These are phyloP conservation scores for Pseudoatta argentina DNA, from an alignment of 1,140 invertebrate species.

Conservation along the genomic window DNA sequence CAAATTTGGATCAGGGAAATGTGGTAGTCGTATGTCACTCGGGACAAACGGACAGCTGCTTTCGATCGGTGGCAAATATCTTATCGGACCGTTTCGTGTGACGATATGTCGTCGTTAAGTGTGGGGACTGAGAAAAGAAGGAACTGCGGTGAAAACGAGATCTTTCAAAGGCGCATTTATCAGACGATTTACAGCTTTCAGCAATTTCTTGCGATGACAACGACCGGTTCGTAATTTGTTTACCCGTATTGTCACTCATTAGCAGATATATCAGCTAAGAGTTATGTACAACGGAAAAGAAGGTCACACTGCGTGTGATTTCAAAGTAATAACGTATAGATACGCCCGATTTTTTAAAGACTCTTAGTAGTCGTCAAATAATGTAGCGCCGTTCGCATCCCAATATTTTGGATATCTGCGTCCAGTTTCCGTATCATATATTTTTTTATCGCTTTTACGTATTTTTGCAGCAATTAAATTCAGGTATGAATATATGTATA, in stretches of 20 bases:
- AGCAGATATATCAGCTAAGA: conserved; percentile 19
- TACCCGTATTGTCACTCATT: conserved; percentile 62
- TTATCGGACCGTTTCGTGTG: conserved; percentile 57
- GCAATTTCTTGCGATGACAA: conserved; percentile 44
- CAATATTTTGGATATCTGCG: background rate
- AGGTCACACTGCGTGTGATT: conserved; percentile 11
- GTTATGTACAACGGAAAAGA: conserved; percentile 25
- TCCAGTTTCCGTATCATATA: background rate
- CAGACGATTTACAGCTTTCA: conserved; percentile 74
- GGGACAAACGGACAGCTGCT: background rate
- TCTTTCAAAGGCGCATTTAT: conserved; percentile 58
- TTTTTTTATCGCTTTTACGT: background rate
- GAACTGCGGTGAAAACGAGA: background rate
- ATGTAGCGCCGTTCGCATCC: background rate
- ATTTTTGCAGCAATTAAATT: conserved; percentile 13
- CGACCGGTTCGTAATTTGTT: conserved; percentile 65
- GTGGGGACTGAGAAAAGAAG: background rate
- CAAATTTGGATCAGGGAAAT: conserved; percentile 8
- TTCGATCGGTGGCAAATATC: conserved; percentile 1
- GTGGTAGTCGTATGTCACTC: conserved; percentile 11
- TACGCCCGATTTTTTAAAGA: background rate
- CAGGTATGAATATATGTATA: background rate
- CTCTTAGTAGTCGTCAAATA: background rate
- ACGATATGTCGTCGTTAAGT: conserved; percentile 14
- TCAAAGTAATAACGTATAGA: background rate